Evolutionary conservation across 1,140 invertebrate genomes (phyloP), one percentile per base, ranked within the genome.

Genomic region (Globodera ellingtonae): DNA sequence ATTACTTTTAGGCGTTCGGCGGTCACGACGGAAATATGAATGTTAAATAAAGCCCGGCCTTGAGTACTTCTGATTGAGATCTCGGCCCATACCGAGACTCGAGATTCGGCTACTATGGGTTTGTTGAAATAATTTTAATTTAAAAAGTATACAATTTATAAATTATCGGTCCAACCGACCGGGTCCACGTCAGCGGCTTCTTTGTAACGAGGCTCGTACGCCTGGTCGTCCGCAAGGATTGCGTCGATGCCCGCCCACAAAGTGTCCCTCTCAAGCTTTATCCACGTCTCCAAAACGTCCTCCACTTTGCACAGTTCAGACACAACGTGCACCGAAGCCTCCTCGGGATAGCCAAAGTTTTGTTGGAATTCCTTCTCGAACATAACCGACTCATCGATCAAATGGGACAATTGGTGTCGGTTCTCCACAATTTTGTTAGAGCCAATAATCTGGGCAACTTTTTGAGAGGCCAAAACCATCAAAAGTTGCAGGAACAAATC

Each of bases 231-330:
- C 50, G 83, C 70, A 10, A 83, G 56, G 62, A 83, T 82, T 6
- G 59, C 79, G 69, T 84, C 83, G 10, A 84, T 65, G 10, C 79
- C 83, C 71, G 75, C 84, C n/a, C 78, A 78, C 35, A 86, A 72
- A 13, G 83, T 80, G 70, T 86, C 84, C 56, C 79, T 79, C 75
- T 84, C 83, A 13, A 84, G 56, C 81, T 79, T 81, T 44, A 84
- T 83, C 83, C 83, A 84, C n/a, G 21, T 62, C 50, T 84, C 83
- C 10, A 84, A 65, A n/a, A 84, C 71, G 21, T 83, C 47, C 56
- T 82, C 67, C 65, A 69, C 44, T n/a, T 82, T 35, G 69, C 73
- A 82, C n/a, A 84, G 48, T 47, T 50, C 47, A 13, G 83, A 79
- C 46, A 84, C 82, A 6, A 83, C 84, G 48, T 84, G 80, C 7